Conservation (phyloP, 2,797 vertebrate genomes). For the Notolabrus celidotus region DNA sequence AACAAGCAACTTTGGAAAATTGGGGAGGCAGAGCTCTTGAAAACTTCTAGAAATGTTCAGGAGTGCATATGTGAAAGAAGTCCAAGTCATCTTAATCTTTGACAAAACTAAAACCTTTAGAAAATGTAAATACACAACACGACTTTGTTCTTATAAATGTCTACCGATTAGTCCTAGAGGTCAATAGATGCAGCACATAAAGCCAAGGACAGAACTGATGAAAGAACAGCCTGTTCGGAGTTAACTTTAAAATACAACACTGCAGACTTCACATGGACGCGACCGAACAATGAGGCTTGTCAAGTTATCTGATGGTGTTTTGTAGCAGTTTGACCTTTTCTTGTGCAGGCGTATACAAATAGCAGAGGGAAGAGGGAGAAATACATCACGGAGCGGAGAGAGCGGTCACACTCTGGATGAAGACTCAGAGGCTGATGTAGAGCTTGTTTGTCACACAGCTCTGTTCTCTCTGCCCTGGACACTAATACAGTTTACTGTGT, state of each 20-base stretch:
- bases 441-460: conserved; percentile 44
- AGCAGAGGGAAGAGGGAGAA: conserved; percentile 29
- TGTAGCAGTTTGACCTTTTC: conserved; percentile 54
- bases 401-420: conserved; percentile 40
- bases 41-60: no score
- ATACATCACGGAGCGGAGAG: conserved; percentile 32
- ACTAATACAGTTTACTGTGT: conserved; percentile 22
- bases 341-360: conserved; percentile 23
- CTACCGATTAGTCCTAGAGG: conserved; percentile 8
- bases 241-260: conserved; percentile 1
- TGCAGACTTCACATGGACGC: conserved; percentile 15
- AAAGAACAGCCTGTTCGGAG: background rate
- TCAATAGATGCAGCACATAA: background rate
- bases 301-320: conserved; percentile 29
- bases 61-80: no score
- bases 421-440: conserved; percentile 9
- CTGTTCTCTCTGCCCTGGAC: conserved; percentile 7
- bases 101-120: background rate
- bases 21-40: no score
- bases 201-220: background rate
- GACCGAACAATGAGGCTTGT: conserved; percentile 37
- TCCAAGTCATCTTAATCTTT: no score
- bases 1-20: no score
- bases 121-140: background rate
- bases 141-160: background rate